Percentiles rank a stretch among this genome's conserved stretches.
Conservation (phyloP, 2,888 invertebrate genomes). For the Andrena fulva region DNA sequence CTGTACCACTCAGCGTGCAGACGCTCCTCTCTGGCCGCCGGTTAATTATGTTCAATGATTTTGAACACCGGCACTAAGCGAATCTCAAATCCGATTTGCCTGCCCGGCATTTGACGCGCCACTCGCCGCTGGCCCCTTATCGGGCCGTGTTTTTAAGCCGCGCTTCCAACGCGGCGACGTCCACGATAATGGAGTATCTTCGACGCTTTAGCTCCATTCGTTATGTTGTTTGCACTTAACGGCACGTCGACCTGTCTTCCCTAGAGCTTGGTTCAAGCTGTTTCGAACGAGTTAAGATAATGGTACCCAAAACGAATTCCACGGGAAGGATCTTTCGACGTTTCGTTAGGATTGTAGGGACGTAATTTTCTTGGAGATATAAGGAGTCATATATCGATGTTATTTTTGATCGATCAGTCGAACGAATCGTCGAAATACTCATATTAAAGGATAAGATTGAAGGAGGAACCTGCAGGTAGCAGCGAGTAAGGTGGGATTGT, state of each 20-base stretch:
- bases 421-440: no score
- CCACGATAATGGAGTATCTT: conserved; percentile 18
- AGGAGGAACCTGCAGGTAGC: no score
- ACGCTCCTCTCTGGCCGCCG: conserved; percentile 75
- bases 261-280: not conserved
- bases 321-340: no score
- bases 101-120: conserved; percentile 45
- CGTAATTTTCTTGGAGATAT: not conserved
- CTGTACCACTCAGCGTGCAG: conserved; percentile 49
- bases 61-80: conserved; percentile 82
- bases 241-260: not conserved
- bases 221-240: not conserved
- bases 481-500: not conserved
- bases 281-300: not conserved
- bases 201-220: not conserved
- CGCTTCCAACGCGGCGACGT: conserved; percentile 1
- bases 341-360: no score
- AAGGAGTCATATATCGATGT: no score
- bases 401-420: no score
- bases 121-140: conserved; percentile 24
- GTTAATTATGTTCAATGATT: conserved; percentile 83
- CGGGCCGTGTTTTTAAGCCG: conserved; percentile 44
- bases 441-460: no score
- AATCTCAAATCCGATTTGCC: conserved; percentile 82
- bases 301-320: no score